Evolutionary conservation across 1,140 invertebrate genomes (phyloP).

Genomic region (Drosophila ananassae): DNA sequence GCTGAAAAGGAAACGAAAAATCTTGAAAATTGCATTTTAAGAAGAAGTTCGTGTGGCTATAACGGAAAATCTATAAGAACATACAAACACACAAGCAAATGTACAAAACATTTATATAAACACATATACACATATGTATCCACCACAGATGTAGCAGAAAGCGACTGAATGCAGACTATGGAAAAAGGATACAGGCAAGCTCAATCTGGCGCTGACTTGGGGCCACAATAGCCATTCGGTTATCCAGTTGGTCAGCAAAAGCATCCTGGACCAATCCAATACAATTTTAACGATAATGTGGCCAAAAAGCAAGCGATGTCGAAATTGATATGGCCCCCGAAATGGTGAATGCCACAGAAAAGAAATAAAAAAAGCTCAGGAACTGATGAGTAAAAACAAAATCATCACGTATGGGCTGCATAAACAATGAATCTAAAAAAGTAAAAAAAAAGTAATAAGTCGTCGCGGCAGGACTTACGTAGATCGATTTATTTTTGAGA

Average conservation of each 20-base stretch:
- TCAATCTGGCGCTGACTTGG: constrained; percentile 55
- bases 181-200: constrained; percentile 42
- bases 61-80: constrained; percentile 76
- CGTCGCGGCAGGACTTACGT: not conserved
- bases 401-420: constrained; percentile 38
- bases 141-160: not conserved
- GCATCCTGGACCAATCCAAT: constrained; percentile 70
- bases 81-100: constrained; percentile 4
- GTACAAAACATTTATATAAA: not conserved
- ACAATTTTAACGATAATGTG: constrained; percentile 81
- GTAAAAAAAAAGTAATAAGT: too few relatives aligned
- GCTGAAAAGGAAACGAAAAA: constrained; percentile 51
- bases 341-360: constrained; percentile 22
- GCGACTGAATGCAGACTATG: constrained; percentile 37
- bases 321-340: constrained; percentile 73
- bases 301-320: constrained; percentile 60
- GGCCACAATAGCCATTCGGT: constrained; percentile 59
- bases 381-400: constrained; percentile 15
- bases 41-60: constrained; percentile 79
- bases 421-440: constrained; percentile 6
- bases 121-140: not conserved
- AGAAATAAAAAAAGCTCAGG: not conserved
- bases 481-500: too few relatives aligned
- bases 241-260: constrained; percentile 54
- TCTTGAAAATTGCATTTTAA: constrained; percentile 83